Evolutionary conservation across 2,797 vertebrate genomes (phyloP).

Genomic region (Natrix natrix): DNA sequence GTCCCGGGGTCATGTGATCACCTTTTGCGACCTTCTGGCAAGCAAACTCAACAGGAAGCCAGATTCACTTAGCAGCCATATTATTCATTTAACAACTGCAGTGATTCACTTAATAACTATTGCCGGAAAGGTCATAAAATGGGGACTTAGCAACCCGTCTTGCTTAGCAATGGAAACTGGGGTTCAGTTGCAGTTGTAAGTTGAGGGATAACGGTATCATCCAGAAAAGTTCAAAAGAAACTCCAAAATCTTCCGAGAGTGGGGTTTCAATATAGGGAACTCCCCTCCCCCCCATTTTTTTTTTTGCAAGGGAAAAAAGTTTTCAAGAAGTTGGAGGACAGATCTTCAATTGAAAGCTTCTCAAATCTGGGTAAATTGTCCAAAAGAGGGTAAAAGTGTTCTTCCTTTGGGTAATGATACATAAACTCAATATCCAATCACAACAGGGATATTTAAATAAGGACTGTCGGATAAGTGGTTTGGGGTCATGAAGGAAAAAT

Average conservation of each 20-base stretch:
- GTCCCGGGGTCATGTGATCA: too few relatives aligned
- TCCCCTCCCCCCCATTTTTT: neutral
- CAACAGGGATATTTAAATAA: neutral
- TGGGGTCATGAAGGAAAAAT: neutral
- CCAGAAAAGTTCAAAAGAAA: neutral
- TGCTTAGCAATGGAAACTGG: neutral
- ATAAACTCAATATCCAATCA: neutral
- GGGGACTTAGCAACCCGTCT: neutral
- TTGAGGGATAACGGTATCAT: neutral
- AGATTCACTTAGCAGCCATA: too few relatives aligned
- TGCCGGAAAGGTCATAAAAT: neutral
- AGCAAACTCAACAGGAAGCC: too few relatives aligned
- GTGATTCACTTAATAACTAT: neutral
- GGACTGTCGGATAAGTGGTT: neutral
- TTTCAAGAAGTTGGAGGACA: neutral
- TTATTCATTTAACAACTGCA: neutral
- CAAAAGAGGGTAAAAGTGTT: neutral
- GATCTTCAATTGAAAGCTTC: neutral
- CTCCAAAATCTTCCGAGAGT: neutral
- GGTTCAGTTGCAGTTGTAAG: neutral
- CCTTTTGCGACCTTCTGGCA: too few relatives aligned
- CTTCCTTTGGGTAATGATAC: neutral
- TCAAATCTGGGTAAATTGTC: neutral
- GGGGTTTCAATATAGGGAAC: neutral
- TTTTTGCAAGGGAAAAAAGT: neutral